Evolutionary conservation across 30 jellyfish, hydroid and myxozoan species (phyloP).

Genomic region (Aurelia aurita): DNA sequence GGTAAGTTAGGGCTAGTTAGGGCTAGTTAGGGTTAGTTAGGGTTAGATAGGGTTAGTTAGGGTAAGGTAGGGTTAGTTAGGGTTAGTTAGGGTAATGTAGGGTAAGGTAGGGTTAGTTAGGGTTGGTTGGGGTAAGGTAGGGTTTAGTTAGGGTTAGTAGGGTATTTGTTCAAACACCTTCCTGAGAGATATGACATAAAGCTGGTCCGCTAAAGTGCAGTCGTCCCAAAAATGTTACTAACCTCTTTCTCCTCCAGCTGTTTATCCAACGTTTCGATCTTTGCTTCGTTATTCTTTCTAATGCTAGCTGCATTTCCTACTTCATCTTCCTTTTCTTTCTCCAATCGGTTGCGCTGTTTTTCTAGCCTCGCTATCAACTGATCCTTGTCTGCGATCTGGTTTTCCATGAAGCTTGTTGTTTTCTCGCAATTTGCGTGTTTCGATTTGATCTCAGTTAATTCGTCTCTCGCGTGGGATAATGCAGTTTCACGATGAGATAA

Average conservation of each 20-base stretch:
- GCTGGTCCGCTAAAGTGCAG: too few relatives aligned
- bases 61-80: too few relatives aligned
- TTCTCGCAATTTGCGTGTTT: constrained; percentile 53
- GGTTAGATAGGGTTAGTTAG: too few relatives aligned
- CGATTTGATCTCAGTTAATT: constrained; percentile 60
- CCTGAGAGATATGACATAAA: too few relatives aligned
- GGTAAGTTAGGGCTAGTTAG: too few relatives aligned
- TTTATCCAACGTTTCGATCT: constrained; percentile 23
- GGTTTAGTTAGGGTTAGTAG: too few relatives aligned
- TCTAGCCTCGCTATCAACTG: constrained; percentile 82
- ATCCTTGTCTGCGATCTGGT: constrained; percentile 75
- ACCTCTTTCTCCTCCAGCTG: constrained; percentile 65
- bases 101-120: too few relatives aligned
- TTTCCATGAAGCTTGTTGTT: constrained; percentile 67
- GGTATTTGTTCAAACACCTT: too few relatives aligned
- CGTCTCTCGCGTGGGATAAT: constrained; percentile 78
- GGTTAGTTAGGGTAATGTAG: too few relatives aligned
- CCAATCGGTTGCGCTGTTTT: constrained; percentile 77
- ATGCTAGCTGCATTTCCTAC: background rate
- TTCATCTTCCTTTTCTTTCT: constrained; percentile 70
- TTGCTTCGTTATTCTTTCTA: constrained; percentile 51
- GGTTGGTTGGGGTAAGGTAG: too few relatives aligned
- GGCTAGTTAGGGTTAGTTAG: too few relatives aligned
- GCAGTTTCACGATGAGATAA: constrained; percentile 80
- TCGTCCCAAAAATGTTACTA: background rate